Evolutionary conservation across 2,888 invertebrate genomes (phyloP).

Genomic region (Standfussiana lucernea): DNA sequence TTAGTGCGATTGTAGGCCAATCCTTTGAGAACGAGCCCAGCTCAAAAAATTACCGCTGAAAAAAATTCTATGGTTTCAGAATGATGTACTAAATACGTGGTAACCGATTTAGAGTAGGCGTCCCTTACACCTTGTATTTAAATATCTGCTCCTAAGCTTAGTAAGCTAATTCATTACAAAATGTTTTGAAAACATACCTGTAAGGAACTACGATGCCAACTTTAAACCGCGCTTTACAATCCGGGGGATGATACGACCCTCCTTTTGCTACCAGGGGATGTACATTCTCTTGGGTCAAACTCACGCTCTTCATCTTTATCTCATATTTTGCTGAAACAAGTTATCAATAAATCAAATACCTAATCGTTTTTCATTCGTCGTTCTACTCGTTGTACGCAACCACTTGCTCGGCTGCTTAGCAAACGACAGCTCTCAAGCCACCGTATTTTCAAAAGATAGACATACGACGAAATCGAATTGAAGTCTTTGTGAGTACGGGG

Average conservation of each 20-base stretch:
- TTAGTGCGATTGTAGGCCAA: no score
- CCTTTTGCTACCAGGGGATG: conserved; percentile 70
- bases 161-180: neutral
- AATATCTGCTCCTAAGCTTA: neutral
- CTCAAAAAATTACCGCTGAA: no score
- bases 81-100: no score
- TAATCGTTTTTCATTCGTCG: neutral
- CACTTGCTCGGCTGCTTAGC: no score
- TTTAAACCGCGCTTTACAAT: conserved; percentile 74
- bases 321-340: conserved; percentile 26
- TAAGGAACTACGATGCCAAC: conserved; percentile 79
- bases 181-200: conserved; percentile 66
- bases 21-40: no score
- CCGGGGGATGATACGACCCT: conserved; percentile 72
- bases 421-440: neutral
- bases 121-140: no score
- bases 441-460: no score
- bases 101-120: no score
- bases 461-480: no score
- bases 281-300: conserved; percentile 21
- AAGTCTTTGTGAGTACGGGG: no score
- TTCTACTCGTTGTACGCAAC: neutral
- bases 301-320: conserved; percentile 40
- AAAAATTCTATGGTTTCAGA: no score
- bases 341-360: neutral